Evolutionary conservation across 2,113 vertebrate species (phyloP), one percentile per base, ranked within the genome.

Genomic region (Bucco capensis): DNA sequence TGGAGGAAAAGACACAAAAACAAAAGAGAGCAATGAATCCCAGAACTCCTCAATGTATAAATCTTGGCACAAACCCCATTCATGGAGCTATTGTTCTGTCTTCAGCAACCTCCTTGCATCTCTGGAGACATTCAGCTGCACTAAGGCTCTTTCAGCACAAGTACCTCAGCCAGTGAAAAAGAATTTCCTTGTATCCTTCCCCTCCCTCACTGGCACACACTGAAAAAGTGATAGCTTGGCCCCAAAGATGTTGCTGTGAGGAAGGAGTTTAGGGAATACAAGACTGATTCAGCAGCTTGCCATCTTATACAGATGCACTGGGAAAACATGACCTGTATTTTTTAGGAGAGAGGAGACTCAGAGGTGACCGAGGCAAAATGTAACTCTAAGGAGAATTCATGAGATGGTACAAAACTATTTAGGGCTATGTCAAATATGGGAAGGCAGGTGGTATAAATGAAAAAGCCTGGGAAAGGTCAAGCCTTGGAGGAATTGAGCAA

Each of bases 391-490:
- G 72, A 80, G 30, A 60, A 88, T 50, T 57, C 24, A n/a, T 49
- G 82, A 76, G 62, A 42, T 2, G 12, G 18, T 30, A 30, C 1
- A 0, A 35, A 64, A 75, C 28, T 61, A 5, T 75, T 88, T 88
- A 78, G 90, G 61, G 46, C 7, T 51, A 4, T 86, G 81, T 87
- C 69, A 72, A 92, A 84, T 6, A 65, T 37, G 51, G 84, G 74
- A 93, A 91, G 86, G 86, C 71, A 82, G 64, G 90, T 92, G 94
- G 86, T 72, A 86, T 46, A 81, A 93, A 76, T 19, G 50, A 51
- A 93, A 94, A 94, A 86, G 22, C 62, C 76, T 5, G 0, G 57
- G 78, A 94, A 95, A 95, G 40, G 90, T 93, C 94, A 93, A 74
- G 79, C 61, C 95, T 80, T 65, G 56, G 14, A 88, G 83, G 51